Conservation (phyloP, 2,888 invertebrate species). For the Noctuana brunneofusca region DNA sequence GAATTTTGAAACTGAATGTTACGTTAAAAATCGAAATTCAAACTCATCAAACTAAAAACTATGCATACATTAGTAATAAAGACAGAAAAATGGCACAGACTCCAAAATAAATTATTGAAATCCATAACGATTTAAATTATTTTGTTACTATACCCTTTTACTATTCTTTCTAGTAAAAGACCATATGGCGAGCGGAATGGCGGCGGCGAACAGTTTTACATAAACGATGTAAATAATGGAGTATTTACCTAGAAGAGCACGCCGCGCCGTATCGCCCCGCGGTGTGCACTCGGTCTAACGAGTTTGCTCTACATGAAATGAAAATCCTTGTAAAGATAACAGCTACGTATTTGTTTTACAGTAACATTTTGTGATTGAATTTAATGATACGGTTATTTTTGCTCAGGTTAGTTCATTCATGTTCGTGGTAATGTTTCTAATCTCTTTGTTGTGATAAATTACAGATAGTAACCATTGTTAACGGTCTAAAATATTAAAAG, state of each 20-base stretch:
- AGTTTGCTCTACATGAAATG: slow-evolving; percentile 12
- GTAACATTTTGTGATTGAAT: background rate
- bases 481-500: too few species aligned
- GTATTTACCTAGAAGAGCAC: background rate
- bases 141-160: too few species aligned
- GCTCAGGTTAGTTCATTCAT: background rate
- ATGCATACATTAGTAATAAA: too few species aligned
- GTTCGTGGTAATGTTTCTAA: too few species aligned
- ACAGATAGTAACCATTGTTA: too few species aligned
- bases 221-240: slow-evolving; percentile 9
- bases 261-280: background rate
- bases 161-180: background rate
- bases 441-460: too few species aligned
- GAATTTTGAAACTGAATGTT: too few species aligned
- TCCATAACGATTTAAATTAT: too few species aligned
- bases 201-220: background rate
- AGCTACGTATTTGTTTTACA: background rate
- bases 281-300: slow-evolving; percentile 13
- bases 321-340: slow-evolving; percentile 6
- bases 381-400: slow-evolving; percentile 1
- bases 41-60: too few species aligned
- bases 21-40: too few species aligned
- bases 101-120: too few species aligned
- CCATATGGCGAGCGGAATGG: background rate
- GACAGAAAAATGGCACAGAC: too few species aligned